Percentiles rank a stretch among this genome's conserved stretches.
phyloP scores from a whole-genome alignment of 2,888 invertebrate species.

The Netelia fuscicornis region DNA sequence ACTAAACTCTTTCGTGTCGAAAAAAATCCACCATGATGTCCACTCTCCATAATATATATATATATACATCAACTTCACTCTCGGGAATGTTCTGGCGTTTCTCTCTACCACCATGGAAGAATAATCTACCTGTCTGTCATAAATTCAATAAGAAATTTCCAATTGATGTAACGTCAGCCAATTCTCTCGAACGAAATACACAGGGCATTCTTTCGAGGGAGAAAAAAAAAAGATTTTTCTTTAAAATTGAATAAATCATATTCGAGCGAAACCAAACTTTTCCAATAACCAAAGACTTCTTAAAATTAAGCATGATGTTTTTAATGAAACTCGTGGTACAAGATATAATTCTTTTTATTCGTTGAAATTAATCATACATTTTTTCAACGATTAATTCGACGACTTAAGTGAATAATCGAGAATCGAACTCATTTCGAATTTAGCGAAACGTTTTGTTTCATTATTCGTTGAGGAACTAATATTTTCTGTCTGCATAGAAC shows the following conservation, averaged over 20 bases:
- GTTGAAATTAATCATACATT: not conserved
- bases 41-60: not conserved
- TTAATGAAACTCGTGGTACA: too few relatives aligned
- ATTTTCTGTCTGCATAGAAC: not conserved
- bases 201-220: not conserved
- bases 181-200: conserved; percentile 14
- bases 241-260: conserved; percentile 7
- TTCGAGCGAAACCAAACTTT: not conserved
- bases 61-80: conserved; percentile 10
- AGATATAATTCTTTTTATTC: not conserved
- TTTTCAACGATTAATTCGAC: too few relatives aligned
- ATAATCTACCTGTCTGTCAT: conserved; percentile 47
- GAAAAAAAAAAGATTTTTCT: not conserved
- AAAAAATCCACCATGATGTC: conserved; percentile 8
- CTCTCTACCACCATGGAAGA: conserved; percentile 31
- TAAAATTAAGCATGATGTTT: too few relatives aligned
- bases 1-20: conserved; percentile 26
- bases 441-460: not conserved
- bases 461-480: not conserved
- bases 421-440: not conserved
- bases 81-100: not conserved
- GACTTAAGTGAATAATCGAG: not conserved
- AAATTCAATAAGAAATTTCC: conserved; percentile 56
- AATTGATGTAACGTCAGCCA: conserved; percentile 21
- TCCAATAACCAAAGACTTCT: not conserved